Evolutionary conservation across 2,113 vertebrate species (phyloP), one percentile per base, ranked within the genome.

Genomic region (Saguinus midas): DNA sequence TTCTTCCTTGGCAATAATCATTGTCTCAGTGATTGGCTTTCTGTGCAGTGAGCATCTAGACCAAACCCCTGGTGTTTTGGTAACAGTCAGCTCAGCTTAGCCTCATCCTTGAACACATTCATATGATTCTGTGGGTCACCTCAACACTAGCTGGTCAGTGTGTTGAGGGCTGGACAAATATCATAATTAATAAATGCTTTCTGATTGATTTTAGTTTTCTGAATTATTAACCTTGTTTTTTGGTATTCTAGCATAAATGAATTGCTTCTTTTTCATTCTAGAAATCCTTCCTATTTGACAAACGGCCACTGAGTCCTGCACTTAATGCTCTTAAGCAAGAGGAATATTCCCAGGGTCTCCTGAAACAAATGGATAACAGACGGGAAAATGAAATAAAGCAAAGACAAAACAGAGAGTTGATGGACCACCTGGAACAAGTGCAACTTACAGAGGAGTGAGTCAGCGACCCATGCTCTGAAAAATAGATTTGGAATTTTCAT

Each of bases 371-470:
- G 21, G 97, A 96, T 40, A 94, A 88, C 37, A 98, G 72, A 66
- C 96, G 68, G 73, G 87, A 98, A 80, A 98, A 97, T 1, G 97
- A 98, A 50, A 86, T 80, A n/a, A 98, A 81, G 35, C 97, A 98
- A 72, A 98, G 97, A 91, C 98, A 98, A 88, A 97, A 98, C 55
- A 94, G 97, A 55, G 96, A 98, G 6, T 83, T 99, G 32, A 90
- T 98, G 87, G 99, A 99, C 45, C 98, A 50, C 21, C 95, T 99
- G 12, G 98, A 99, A 78, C 99, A 98, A 97, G 97, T 98, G 48
- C 99, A 99, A 85, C 98, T 99, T 29, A 97, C 97, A 17, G 98
- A 99, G 66, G 98, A 99, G 99, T 99, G 98, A 99, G 99, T 96
- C 43, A 68, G 12, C 35, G 50, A 70, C 6, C 50, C 10, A 4